Conservation (phyloP, 2,113 vertebrate species). For the Lophius piscatorius region DNA sequence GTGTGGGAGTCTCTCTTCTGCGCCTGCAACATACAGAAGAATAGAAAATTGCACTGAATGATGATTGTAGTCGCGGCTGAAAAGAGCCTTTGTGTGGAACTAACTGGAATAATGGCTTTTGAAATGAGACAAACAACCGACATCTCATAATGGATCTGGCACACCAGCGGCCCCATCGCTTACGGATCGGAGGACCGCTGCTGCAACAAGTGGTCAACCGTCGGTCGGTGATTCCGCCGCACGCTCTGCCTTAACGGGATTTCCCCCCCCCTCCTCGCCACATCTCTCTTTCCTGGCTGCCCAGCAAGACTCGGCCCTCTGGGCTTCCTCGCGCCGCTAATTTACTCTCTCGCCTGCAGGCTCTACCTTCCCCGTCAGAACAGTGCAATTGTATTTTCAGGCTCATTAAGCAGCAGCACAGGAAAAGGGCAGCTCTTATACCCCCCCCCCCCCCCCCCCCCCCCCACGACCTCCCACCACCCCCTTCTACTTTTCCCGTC, state of each 20-base stretch:
- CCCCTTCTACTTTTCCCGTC: conserved; percentile 58
- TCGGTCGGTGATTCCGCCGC: conserved; percentile 65
- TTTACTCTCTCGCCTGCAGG: conserved; percentile 82
- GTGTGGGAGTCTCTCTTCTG: conserved; percentile 71
- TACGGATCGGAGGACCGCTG: conserved; percentile 1
- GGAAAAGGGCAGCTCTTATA: conserved; percentile 39
- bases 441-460: conserved; percentile 49
- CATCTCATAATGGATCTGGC: conserved; percentile 55
- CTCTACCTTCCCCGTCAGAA: conserved; percentile 81
- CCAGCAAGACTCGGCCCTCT: conserved; percentile 80
- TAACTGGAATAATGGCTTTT: conserved; percentile 62
- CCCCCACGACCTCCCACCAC: conserved; percentile 8
- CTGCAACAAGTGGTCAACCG: conserved; percentile 70
- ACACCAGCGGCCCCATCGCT: conserved; percentile 35
- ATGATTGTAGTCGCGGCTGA: conserved; percentile 66
- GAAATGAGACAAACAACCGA: conserved; percentile 66
- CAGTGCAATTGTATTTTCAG: conserved; percentile 85
- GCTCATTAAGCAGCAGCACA: conserved; percentile 82
- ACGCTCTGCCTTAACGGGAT: conserved; percentile 64
- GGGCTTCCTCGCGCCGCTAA: conserved; percentile 80
- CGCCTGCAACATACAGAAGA: conserved; percentile 58
- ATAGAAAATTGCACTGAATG: conserved; percentile 75
- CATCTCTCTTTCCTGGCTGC: conserved; percentile 67
- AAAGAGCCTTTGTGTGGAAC: conserved; percentile 65
- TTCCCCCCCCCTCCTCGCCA: conserved; percentile 61